Evolutionary conservation across 2,797 vertebrate genomes (phyloP), one percentile per base, ranked within the genome.

Genomic region (Onychomys leucogaster): DNA sequence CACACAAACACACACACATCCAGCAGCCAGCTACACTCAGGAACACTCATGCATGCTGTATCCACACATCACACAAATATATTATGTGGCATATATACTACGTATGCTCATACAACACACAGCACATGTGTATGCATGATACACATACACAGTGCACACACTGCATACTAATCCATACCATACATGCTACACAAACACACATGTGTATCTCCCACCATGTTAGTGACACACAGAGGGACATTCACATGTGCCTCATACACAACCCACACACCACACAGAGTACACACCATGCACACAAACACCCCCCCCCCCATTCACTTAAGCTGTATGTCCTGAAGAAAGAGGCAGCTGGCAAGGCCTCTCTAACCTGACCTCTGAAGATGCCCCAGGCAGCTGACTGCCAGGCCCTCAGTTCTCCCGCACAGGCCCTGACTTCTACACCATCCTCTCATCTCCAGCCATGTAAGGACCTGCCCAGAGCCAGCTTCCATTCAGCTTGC

Each of bases 401-500:
- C n/a, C 23, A 9, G 84, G 65, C 46, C 37, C 8, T 71, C 0
- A 0, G 55, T 25, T 86, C 27, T 82, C 16, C 4, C 43, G 3
- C 29, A 29, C 5, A 2, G 0, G 23, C 19, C 67, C 14, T 21
- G 2, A 34, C 25, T 25, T 41, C 1, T 6, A 27, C 25, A 14
- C 3, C 1, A 29, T 6, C 23, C 4, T 13, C 29, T 8, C 57
- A 7, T 37, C 69, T 65, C 93, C n/a, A 14, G 14, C 32, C 43
- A 43, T 6, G 2, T 27, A 27, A 83, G 86, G 90, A 80, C 7
- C 93, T 49, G 27, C 59, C 14, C 16, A 32, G 77, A 52, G 80
- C 61, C 12, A n/a, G 7, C 3, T 1, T 34, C 5, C 17, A n/a
- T 61, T 49, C 80, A 16, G 12, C 12, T 1, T 0, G 0, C 2